Evolutionary conservation across 2,888 invertebrate genomes (phyloP).

Genomic region (Hyalella azteca): DNA sequence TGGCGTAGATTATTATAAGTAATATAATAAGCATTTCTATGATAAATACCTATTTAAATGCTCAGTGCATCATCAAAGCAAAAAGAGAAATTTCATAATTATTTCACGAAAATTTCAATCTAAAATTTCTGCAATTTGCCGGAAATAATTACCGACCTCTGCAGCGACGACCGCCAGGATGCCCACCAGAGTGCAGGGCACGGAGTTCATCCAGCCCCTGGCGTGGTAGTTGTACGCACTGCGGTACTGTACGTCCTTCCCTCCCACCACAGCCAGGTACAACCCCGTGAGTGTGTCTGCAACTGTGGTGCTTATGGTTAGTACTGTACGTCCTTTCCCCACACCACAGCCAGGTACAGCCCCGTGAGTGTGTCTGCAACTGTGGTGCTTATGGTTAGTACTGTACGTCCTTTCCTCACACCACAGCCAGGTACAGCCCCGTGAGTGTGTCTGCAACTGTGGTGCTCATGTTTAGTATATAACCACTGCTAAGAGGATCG

Average conservation of each 20-base stretch:
- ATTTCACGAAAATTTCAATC: neutral
- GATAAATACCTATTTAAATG: no score
- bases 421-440: slow-evolving; percentile 72
- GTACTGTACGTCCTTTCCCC: slow-evolving; percentile 69
- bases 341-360: slow-evolving; percentile 71
- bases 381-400: no score
- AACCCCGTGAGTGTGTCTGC: slow-evolving; percentile 75
- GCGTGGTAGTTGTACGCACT: slow-evolving; percentile 69
- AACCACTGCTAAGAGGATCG: no score
- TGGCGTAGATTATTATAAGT: no score
- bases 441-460: slow-evolving; percentile 72
- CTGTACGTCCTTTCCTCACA: slow-evolving; percentile 70
- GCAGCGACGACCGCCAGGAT: slow-evolving; percentile 72
- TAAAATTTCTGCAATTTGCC: no score
- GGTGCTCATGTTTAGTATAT: no score
- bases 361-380: slow-evolving; percentile 75
- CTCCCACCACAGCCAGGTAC: slow-evolving; percentile 71
- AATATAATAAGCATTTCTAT: no score
- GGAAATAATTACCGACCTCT: slow-evolving; percentile 66
- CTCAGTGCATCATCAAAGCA: no score
- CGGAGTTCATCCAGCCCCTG: slow-evolving; percentile 72
- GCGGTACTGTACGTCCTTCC: slow-evolving; percentile 69
- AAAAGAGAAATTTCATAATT: no score
- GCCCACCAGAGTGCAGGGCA: slow-evolving; percentile 71
- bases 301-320: no score